These are phyloP conservation scores for Creontiades dilutus DNA, from an alignment of 2,888 invertebrate species.

Conservation along the genomic window DNA sequence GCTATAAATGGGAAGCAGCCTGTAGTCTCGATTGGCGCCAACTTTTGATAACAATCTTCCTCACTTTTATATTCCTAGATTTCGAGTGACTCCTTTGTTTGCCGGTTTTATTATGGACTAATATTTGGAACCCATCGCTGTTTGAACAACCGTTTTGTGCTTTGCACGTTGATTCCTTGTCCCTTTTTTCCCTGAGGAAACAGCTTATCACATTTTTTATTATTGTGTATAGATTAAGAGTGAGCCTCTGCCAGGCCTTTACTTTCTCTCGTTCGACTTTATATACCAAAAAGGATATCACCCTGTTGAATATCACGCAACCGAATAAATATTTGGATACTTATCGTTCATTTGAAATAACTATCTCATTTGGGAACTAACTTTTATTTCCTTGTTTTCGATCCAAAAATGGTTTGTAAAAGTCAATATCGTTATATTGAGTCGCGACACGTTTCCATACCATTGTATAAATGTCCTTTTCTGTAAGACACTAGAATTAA, in stretches of 20 bases:
- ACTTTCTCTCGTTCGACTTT: not conserved
- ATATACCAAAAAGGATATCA: not conserved
- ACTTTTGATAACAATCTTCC: conserved; percentile 65
- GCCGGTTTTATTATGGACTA: conserved; percentile 67
- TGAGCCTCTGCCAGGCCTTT: not conserved
- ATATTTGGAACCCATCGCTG: conserved; percentile 62
- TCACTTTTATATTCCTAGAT: conserved; percentile 66
- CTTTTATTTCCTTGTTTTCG: no score
- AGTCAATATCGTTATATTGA: no score
- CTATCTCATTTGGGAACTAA: not conserved
- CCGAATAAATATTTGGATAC: not conserved
- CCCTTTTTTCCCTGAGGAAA: not conserved
- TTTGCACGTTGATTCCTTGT: conserved; percentile 38
- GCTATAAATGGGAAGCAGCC: not conserved
- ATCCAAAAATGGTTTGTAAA: no score
- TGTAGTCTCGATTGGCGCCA: conserved; percentile 67
- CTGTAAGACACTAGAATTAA: no score
- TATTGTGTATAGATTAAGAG: conserved; percentile 33
- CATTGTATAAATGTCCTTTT: no score
- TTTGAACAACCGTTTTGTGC: conserved; percentile 55
- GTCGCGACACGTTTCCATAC: no score
- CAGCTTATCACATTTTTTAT: conserved; percentile 27
- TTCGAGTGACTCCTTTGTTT: conserved; percentile 62
- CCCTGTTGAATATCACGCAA: not conserved
- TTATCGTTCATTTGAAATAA: not conserved